A percentile compares a stretch with the other conserved stretches of the same genome.
Conservation (phyloP, 1,140 invertebrate genomes). For the Agrilus planipennis region DNA sequence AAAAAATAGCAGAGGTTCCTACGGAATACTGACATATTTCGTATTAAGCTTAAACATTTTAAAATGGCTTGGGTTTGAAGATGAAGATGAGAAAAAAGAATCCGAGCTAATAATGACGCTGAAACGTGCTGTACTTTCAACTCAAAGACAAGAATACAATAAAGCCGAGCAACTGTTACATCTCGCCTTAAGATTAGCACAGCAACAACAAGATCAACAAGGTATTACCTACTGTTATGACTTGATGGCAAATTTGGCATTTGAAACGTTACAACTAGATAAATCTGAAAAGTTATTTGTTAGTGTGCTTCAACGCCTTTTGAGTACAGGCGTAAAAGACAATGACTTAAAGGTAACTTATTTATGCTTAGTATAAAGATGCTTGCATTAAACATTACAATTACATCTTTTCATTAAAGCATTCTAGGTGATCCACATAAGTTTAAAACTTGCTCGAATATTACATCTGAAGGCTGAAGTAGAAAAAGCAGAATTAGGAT, state of each 20-base stretch:
- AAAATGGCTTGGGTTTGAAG: conserved; percentile 31
- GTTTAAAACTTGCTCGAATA: conserved; percentile 63
- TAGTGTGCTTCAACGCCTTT: conserved; percentile 63
- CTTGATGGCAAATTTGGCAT: conserved; percentile 80
- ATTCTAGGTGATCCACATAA: conserved; percentile 52
- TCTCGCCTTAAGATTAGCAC: conserved; percentile 68
- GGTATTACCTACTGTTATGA: conserved; percentile 82
- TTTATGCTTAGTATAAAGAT: conserved; percentile 31
- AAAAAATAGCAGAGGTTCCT: too few relatives aligned
- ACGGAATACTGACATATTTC: too few relatives aligned
- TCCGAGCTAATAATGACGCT: conserved; percentile 58
- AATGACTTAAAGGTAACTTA: conserved; percentile 67
- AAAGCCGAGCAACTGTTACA: conserved; percentile 78
- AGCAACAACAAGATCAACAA: conserved; percentile 59
- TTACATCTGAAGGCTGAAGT: conserved; percentile 49
- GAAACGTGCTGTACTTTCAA: conserved; percentile 58
- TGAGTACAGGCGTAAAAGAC: conserved; percentile 51
- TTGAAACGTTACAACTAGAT: conserved; percentile 57
- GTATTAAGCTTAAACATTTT: conserved; percentile 31
- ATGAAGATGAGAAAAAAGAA: conserved; percentile 45
- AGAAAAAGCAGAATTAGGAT: conserved; percentile 59
- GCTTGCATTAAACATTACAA: background rate
- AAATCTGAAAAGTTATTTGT: conserved; percentile 80
- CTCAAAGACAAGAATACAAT: conserved; percentile 60
- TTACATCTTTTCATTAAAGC: conserved; percentile 2